A percentile compares a stretch with the other conserved stretches of the same genome.
phyloP scores from a whole-genome alignment of 2,888 invertebrate species.

The Acrobasis repandana region DNA sequence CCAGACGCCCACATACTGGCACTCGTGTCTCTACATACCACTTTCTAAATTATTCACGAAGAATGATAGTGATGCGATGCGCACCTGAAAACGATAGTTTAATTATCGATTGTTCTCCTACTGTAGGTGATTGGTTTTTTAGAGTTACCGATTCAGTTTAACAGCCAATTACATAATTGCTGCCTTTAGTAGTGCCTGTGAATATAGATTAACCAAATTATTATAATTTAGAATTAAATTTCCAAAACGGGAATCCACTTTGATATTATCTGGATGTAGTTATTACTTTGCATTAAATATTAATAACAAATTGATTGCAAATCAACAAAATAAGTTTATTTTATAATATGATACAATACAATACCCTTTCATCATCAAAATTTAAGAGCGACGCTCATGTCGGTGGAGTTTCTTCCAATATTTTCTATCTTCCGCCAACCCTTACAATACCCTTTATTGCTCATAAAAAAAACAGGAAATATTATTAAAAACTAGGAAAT shows the following conservation, averaged over 20 bases:
- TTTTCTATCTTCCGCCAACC: no score
- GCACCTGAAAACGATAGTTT: constrained; percentile 20
- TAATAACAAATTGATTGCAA: no score
- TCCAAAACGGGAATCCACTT: neutral
- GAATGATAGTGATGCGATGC: constrained; percentile 39
- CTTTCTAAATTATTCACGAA: constrained; percentile 64
- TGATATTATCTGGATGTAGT: neutral
- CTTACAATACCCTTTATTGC: no score
- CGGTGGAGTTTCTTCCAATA: no score
- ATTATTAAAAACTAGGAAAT: no score
- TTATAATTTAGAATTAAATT: neutral
- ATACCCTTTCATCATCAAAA: no score
- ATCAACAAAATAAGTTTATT: no score
- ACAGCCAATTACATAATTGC: neutral
- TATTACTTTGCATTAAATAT: no score
- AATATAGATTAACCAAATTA: neutral
- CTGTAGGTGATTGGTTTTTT: neutral
- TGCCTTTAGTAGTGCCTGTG: neutral
- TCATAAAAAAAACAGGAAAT: no score
- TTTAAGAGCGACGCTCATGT: no score
- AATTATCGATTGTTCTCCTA: constrained; percentile 21
- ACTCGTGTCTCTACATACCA: constrained; percentile 28
- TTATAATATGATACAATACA: no score
- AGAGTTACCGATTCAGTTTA: neutral
- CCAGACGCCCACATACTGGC: constrained; percentile 13